Evolutionary conservation across 2,888 invertebrate species (phyloP).

Genomic region (Dendrolimus pini): DNA sequence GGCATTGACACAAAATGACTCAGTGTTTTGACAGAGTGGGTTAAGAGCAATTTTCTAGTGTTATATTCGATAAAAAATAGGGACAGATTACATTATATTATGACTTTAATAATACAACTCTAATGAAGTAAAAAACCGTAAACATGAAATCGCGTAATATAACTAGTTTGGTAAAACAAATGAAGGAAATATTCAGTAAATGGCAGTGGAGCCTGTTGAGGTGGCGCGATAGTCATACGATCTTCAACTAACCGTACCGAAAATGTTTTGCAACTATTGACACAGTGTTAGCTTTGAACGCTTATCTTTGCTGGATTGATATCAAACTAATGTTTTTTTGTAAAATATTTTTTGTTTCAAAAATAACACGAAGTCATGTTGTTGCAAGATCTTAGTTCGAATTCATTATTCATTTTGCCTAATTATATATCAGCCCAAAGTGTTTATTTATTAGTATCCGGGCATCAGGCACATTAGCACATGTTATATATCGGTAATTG

Average conservation of each 20-base stretch:
- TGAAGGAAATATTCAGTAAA: conserved; percentile 24
- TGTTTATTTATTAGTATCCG: too few species aligned
- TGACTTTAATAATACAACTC: conserved; percentile 10
- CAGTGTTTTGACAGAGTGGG: background rate
- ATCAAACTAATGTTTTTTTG: too few species aligned
- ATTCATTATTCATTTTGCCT: too few species aligned
- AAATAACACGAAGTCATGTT: too few species aligned
- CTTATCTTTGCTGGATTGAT: too few species aligned
- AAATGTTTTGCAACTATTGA: conserved; percentile 28
- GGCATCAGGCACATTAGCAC: too few species aligned
- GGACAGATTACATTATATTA: conserved; percentile 1
- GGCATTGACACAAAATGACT: background rate
- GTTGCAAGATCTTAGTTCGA: too few species aligned
- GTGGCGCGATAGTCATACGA: conserved; percentile 57
- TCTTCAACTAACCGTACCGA: conserved; percentile 22
- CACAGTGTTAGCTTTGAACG: conserved; percentile 18
- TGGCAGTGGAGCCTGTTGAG: conserved; percentile 28
- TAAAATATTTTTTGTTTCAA: too few species aligned
- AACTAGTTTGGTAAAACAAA: conserved; percentile 14
- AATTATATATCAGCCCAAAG: too few species aligned
- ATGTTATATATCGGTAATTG: too few species aligned
- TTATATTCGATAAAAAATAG: background rate
- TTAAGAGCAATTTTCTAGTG: background rate
- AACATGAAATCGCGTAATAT: conserved; percentile 12
- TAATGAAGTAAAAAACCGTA: conserved; percentile 11